Evolutionary conservation across 2,888 invertebrate species (phyloP).

Genomic region (Spodoptera exigua): DNA sequence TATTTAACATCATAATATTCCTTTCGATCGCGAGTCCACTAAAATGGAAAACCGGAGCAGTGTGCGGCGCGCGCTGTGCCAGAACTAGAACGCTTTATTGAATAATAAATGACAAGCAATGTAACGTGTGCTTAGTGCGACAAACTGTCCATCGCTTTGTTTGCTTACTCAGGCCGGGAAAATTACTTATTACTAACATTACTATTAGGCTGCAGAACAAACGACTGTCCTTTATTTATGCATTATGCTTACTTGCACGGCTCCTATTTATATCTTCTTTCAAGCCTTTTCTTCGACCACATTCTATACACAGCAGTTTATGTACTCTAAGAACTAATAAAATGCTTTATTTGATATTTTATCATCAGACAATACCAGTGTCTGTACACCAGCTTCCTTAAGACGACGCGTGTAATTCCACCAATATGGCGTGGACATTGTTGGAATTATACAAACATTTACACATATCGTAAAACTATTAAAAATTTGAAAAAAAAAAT

Average conservation of each 20-base stretch:
- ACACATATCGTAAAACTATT: constrained; percentile 1
- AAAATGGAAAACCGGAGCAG: too few species aligned
- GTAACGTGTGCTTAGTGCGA: too few species aligned
- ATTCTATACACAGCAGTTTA: neutral
- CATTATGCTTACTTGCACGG: too few species aligned
- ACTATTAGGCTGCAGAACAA: too few species aligned
- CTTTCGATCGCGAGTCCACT: too few species aligned
- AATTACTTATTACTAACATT: too few species aligned
- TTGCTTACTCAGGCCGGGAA: too few species aligned
- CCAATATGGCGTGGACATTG: constrained; percentile 54
- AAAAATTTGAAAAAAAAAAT: too few species aligned
- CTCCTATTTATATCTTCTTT: neutral
- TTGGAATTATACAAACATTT: constrained; percentile 37
- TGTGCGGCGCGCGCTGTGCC: too few species aligned
- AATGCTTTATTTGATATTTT: neutral
- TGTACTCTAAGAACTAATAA: constrained; percentile 1
- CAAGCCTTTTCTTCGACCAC: constrained; percentile 9
- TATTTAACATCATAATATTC: too few species aligned
- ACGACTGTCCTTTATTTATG: too few species aligned
- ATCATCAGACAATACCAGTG: constrained; percentile 1
- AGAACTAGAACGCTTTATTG: neutral
- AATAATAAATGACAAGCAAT: constrained; percentile 21
- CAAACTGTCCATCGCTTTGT: too few species aligned
- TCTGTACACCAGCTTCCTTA: constrained; percentile 3
- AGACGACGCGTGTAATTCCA: constrained; percentile 42